These are phyloP conservation scores for Melanotaenia parkinsoni DNA, from an alignment of 2,797 vertebrate genomes.

Conservation along the genomic window DNA sequence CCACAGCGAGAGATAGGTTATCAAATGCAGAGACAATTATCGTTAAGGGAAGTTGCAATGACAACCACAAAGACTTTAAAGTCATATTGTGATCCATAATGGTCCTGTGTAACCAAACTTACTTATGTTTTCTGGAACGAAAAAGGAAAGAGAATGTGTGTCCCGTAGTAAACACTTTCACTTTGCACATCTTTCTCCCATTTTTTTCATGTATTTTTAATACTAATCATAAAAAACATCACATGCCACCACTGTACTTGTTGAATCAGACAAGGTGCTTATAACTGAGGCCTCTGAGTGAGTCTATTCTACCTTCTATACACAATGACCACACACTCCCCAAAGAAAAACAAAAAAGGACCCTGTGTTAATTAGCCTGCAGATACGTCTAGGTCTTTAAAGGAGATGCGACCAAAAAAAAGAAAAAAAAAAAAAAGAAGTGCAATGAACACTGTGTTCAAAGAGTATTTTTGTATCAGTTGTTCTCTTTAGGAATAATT, in stretches of 20 bases:
- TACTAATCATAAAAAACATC: constrained; percentile 50
- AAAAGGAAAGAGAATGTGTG: constrained; percentile 40
- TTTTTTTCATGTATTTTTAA: constrained; percentile 54
- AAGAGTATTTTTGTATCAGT: constrained; percentile 72
- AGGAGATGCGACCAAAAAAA: constrained; percentile 64
- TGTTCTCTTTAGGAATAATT: constrained; percentile 26
- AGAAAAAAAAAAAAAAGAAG: constrained; percentile 52
- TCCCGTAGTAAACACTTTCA: constrained; percentile 52
- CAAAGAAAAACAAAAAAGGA: constrained; percentile 52
- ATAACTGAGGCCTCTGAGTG: constrained; percentile 67
- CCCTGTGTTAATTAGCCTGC: constrained; percentile 42
- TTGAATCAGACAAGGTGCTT: constrained; percentile 74
- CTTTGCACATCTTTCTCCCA: constrained; percentile 40
- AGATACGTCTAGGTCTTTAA: constrained; percentile 49
- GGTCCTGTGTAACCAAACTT: constrained; percentile 60
- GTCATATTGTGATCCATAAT: constrained; percentile 58
- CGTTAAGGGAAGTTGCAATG: constrained; percentile 73
- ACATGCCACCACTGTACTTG: constrained; percentile 57
- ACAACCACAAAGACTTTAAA: constrained; percentile 70
- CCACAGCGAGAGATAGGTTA: constrained; percentile 38
- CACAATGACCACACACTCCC: constrained; percentile 40
- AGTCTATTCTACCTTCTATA: constrained; percentile 64
- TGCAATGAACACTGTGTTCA: constrained; percentile 73
- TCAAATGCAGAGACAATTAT: constrained; percentile 66
- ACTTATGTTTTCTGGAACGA: constrained; percentile 42